phyloP scores from a whole-genome alignment of 1,140 invertebrate species.

The Drosophila rufa region DNA sequence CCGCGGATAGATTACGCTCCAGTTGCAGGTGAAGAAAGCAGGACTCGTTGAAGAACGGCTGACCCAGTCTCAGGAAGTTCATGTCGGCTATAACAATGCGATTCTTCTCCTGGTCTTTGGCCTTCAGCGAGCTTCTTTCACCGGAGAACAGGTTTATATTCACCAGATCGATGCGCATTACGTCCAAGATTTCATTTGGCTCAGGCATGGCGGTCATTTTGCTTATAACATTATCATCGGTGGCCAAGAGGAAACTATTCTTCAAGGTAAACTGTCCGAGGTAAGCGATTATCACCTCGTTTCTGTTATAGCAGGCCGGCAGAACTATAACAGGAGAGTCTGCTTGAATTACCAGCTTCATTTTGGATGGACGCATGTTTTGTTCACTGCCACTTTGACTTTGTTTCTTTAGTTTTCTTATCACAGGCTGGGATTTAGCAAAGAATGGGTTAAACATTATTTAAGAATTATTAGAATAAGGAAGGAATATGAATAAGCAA shows the following conservation, averaged over 20 bases:
- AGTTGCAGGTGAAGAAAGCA: conserved; percentile 92
- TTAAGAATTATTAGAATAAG: not conserved
- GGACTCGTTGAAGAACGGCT: conserved; percentile 91
- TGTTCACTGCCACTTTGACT: conserved; percentile 43
- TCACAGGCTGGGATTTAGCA: conserved; percentile 69
- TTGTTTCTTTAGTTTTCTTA: conserved; percentile 74
- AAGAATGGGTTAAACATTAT: not conserved
- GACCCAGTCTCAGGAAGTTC: conserved; percentile 86
- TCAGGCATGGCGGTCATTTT: conserved; percentile 66
- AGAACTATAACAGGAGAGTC: conserved; percentile 94
- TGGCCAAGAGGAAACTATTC: conserved; percentile 90
- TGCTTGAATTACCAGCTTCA: conserved; percentile 77
- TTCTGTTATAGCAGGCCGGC: conserved; percentile 93
- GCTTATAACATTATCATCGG: conserved; percentile 87
- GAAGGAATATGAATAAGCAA: conserved; percentile 10
- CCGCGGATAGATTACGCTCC: conserved; percentile 92
- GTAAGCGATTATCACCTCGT: conserved; percentile 92
- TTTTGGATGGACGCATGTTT: conserved; percentile 62
- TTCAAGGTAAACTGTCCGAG: conserved; percentile 92
- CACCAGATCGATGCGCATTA: conserved; percentile 91
- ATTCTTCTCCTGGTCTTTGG: conserved; percentile 46
- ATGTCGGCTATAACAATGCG: conserved; percentile 69
- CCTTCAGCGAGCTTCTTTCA: conserved; percentile 71
- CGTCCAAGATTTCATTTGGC: conserved; percentile 88
- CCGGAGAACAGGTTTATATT: conserved; percentile 94